Evolutionary conservation across 1,140 invertebrate genomes (phyloP), one percentile per base, ranked within the genome.

Genomic region (Brachionus rubens): DNA sequence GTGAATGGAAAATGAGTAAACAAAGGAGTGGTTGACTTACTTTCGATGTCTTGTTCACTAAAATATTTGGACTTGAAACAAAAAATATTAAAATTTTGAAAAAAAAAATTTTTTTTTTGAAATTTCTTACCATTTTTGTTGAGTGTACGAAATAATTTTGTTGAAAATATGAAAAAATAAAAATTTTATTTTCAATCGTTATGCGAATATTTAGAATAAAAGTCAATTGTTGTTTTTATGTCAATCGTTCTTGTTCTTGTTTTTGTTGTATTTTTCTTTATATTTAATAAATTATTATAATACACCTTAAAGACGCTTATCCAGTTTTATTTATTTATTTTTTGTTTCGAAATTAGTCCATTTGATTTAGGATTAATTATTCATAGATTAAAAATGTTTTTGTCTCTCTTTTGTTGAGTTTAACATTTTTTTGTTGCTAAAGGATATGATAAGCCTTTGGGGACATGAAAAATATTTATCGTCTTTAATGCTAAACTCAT

Each of bases 11-110:
- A 75, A 40, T 2, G 10, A 21, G 6, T 30, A 10, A 19, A 2
- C 0, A 5, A 36, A 56, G 48, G 48, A 56, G 26, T 24, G 30
- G 3, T 16, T 5, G n/a, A 14, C 30, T 62, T 50, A 76, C 75
- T 62, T 62, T 76, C 75, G 33, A 76, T 76, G 16, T 76, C 75
- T 62, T 76, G 28, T 76, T 59, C 75, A 21, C 10, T 65, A 52
- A 76, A 76, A 50, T 62, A 62, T 40, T 76, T 76, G 0, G 75
- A 76, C 75, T 76, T n/a, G 4, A 41, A 26, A 54, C 24, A 54
- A 26, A 54, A 54, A 5, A 2, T 6, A 26, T 26, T 26, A 26
- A 65, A 43, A 24, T 28, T 24, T 65, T 46, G 26, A 24, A 43
- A 24, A 43, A 9, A 33, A 36, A 62, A 14, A n/a, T 16, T 16